Conservation (phyloP, 2,797 vertebrate genomes). For the Rhadinocentrus ornatus region DNA sequence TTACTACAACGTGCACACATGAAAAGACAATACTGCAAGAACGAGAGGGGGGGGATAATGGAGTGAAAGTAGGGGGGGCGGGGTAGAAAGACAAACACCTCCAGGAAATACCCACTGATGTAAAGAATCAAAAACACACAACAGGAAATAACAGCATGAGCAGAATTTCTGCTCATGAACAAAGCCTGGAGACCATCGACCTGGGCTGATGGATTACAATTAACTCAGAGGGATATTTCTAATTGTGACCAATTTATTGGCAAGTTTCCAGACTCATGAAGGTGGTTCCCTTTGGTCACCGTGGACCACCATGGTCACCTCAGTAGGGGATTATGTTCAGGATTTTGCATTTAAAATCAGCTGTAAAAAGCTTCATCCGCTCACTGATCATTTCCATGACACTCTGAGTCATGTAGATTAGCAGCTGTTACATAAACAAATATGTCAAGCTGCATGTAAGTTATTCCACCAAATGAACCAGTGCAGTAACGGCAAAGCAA, state of each 20-base stretch:
- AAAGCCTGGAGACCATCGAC: not conserved
- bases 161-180: constrained; percentile 2
- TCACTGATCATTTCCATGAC: not conserved
- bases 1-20: constrained; percentile 43
- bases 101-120: constrained; percentile 51
- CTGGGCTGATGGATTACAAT: not conserved
- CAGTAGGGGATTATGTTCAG: not conserved
- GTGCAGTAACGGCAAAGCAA: not conserved
- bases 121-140: constrained; percentile 37
- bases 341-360: not conserved
- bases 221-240: not conserved
- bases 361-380: not conserved
- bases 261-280: not conserved
- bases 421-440: not conserved
- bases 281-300: not conserved
- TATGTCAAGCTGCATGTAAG: not conserved
- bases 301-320: not conserved
- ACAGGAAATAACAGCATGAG: constrained; percentile 49
- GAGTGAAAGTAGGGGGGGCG: not conserved
- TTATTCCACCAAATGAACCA: not conserved
- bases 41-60: not conserved
- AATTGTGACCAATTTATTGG: not conserved
- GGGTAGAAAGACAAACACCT: constrained; percentile 17
- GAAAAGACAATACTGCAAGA: not conserved
- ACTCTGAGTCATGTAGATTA: not conserved